Evolutionary conservation across 2,888 invertebrate genomes (phyloP).

Genomic region (Drosophila phalerata): DNA sequence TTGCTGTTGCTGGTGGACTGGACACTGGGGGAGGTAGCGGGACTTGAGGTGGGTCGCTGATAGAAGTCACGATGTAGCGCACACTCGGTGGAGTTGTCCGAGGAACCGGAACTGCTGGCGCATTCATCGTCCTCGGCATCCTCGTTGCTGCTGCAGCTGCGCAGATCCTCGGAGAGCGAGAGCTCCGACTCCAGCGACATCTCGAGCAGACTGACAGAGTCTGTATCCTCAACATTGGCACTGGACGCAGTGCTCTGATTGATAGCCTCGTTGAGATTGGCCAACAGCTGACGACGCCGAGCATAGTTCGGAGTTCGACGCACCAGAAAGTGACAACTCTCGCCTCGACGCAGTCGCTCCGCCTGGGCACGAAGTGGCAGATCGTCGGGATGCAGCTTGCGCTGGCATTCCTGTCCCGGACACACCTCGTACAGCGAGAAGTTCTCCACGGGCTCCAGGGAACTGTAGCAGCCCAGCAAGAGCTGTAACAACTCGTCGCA

Average conservation of each 20-base stretch:
- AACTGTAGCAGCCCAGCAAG: constrained; percentile 93
- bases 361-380: constrained; percentile 92
- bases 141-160: constrained; percentile 70
- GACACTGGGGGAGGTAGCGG: constrained; percentile 23
- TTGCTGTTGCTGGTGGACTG: background rate
- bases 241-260: constrained; percentile 44
- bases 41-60: constrained; percentile 33
- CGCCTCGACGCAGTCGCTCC: constrained; percentile 89
- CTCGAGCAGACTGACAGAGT: constrained; percentile 79
- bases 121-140: constrained; percentile 78
- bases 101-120: constrained; percentile 80
- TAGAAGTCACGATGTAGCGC: constrained; percentile 65
- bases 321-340: constrained; percentile 92
- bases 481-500: constrained; percentile 94
- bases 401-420: constrained; percentile 93
- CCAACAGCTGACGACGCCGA: constrained; percentile 85
- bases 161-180: constrained; percentile 79
- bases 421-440: constrained; percentile 95
- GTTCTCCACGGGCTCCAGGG: constrained; percentile 93
- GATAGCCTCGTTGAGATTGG: constrained; percentile 80
- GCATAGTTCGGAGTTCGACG: constrained; percentile 92
- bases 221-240: constrained; percentile 61
- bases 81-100: constrained; percentile 80
- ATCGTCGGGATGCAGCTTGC: constrained; percentile 95
- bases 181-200: constrained; percentile 80